Base-by-base conservation (phyloP, 37 sponge, comb jelly and placozoan species). In the Beroe forskalii region DNA sequence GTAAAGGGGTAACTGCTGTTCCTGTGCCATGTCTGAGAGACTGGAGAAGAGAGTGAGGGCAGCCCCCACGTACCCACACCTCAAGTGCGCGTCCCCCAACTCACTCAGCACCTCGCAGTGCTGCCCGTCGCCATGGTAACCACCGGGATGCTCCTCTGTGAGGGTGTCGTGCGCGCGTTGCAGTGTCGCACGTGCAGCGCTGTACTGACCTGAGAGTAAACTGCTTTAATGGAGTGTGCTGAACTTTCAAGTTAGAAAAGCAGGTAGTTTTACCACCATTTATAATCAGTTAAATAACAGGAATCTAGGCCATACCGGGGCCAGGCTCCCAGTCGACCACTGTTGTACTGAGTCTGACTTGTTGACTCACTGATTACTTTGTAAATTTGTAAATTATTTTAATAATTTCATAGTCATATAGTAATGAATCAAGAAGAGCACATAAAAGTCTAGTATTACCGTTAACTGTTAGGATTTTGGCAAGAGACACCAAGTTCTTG, bases 401-500 rank as follows among this genome's bases (percentile, higher is more conserved):
- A n/a, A n/a, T n/a, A n/a, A n/a, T n/a, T n/a, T n/a, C n/a, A n/a
- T n/a, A n/a, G n/a, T n/a, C n/a, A n/a, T n/a, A n/a, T n/a, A n/a
- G n/a, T n/a, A n/a, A n/a, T n/a, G n/a, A n/a, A n/a, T n/a, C n/a
- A n/a, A n/a, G n/a, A n/a, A n/a, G n/a, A n/a, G n/a, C n/a, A n/a
- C n/a, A n/a, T n/a, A n/a, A n/a, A n/a, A n/a, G n/a, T n/a, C n/a
- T n/a, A n/a, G n/a, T n/a, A n/a, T n/a, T 42, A 80, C 86, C 86
- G 40, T 23, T 41, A 0, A 25, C 8, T 42, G 17, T 8, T 2
- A 42, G 42, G 3, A 80, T 20, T 4, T 41, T 80, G 30, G 86
- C 37, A 1, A 80, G 55, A 24, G 86, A 38, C 2, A 44, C 44
- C 23, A 80, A 37, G 35, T 80, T 80, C 86, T 80, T 80, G 86